Conservation (phyloP, 2,113 vertebrate species). For the Prunella himalayana region DNA sequence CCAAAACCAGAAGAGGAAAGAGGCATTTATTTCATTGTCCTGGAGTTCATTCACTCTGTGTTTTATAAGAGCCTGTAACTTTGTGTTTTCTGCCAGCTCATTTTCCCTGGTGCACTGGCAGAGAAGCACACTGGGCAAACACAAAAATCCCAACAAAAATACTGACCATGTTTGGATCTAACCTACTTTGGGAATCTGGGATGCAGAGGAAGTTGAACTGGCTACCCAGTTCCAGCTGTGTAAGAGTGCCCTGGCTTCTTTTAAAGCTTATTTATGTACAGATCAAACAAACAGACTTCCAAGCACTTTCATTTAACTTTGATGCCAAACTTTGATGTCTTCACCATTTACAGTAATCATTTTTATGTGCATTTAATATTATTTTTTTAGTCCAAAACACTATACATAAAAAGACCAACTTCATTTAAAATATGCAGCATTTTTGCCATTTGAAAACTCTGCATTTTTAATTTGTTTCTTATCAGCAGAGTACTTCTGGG, state of each 20-base stretch:
- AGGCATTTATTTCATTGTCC: background rate
- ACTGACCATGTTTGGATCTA: background rate
- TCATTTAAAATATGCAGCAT: constrained; percentile 14
- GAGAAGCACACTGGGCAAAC: background rate
- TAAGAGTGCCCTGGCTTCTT: background rate
- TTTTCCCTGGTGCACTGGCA: background rate
- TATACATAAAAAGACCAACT: constrained; percentile 43
- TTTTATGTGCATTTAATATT: constrained; percentile 42
- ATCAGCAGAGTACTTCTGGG: constrained; percentile 52
- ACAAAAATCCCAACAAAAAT: background rate
- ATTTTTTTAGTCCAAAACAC: background rate
- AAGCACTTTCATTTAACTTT: constrained; percentile 36
- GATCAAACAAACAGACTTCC: constrained; percentile 50
- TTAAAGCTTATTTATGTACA: constrained; percentile 30
- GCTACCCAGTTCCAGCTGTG: background rate
- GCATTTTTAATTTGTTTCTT: constrained; percentile 65
- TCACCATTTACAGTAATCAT: constrained; percentile 26
- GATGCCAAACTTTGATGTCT: constrained; percentile 38
- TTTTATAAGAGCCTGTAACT: background rate
- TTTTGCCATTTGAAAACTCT: constrained; percentile 24
- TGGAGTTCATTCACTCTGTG: background rate
- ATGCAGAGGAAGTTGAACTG: background rate
- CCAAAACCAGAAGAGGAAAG: background rate
- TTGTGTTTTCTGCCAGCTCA: background rate
- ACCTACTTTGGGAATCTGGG: constrained; percentile 7